Base-by-base conservation (phyloP, 2,888 invertebrate genomes). In the Altica lythri region DNA sequence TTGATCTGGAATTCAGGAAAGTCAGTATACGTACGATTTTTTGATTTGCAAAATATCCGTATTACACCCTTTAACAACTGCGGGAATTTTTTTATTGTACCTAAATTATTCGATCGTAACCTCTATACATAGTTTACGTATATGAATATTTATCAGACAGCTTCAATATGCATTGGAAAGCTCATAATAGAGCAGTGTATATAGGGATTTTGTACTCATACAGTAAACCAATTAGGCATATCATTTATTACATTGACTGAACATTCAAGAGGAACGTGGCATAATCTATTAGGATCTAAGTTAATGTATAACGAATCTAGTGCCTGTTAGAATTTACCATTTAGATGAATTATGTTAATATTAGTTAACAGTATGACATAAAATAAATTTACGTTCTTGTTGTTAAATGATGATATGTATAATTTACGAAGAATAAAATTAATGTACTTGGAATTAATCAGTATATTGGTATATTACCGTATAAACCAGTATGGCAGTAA, bases 311-410 rank as follows among this genome's bases (percentile, higher is more conserved):
- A 45, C 45, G 32, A 32, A 32, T 45, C 32, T 22, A 27, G 25
- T 29, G 10, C 38, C 37, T 47, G 47, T 38, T 47, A 18, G 27
- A 38, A 38, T 47, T 29, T 47, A 47, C 47, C 22, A 38, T 37
- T 12, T 47, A 47, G 37, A 47, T 47, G 38, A 74, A 74, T 74
- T 73, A 73, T 69, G 64, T 67, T 68, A 67, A 67, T 70, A 68
- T 68, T 63, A 63, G 63, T 67, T 66, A 68, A 68, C 38, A 38
- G n/a, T 9, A n/a, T 38, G 38, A 38, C 38, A 19, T 38, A 38
- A 18, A 18, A 38, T 38, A 18, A 18, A 38, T 38, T 38, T 18
- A 38, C 38, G 38, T 38, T 17, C 19, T 12, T 10, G 38, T 5
- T 38, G 38, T n/a, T 8, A 27, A 27, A 27, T 27, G 9, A 27